Conservation (phyloP, 1,140 invertebrate genomes). For the Leptinotarsa undecemlineata region DNA sequence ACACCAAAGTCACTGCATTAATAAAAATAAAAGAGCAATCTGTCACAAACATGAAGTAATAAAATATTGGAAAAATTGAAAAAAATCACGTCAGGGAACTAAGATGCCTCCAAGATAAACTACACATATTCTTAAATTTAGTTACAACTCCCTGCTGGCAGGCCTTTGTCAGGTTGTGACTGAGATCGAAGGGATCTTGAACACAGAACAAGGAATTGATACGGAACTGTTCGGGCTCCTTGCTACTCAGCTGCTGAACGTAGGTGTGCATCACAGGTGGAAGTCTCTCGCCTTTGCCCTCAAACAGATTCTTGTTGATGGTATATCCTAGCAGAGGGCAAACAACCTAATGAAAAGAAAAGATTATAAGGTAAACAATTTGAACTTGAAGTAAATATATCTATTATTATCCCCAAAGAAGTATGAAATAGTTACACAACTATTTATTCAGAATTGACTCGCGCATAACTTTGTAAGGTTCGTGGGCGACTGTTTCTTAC, state of each 20-base stretch:
- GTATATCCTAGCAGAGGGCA: constrained; percentile 52
- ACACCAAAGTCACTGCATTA: no score
- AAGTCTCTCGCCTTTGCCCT: constrained; percentile 39
- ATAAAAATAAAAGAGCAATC: no score
- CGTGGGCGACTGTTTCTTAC: no score
- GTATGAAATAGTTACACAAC: no score
- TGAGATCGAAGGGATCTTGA: constrained; percentile 58
- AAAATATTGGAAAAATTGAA: not conserved
- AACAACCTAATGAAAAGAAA: constrained; percentile 45
- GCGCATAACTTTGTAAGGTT: no score
- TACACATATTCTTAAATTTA: constrained; percentile 46
- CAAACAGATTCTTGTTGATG: constrained; percentile 48
- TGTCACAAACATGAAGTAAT: not conserved
- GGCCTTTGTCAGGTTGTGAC: constrained; percentile 56
- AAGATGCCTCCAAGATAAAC: constrained; percentile 24
- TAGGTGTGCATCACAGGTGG: constrained; percentile 51
- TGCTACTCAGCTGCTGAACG: constrained; percentile 40
- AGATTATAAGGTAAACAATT: not conserved
- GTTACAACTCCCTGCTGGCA: constrained; percentile 33
- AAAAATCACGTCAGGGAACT: not conserved
- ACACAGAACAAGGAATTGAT: constrained; percentile 49
- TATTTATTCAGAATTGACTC: no score
- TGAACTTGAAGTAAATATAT: not conserved
- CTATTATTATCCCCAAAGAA: not conserved
- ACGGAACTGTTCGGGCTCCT: constrained; percentile 45